Percentiles rank a stretch among this genome's conserved stretches.
These are phyloP conservation scores for Ichneumoninae sp. DNA, from an alignment of 2,888 invertebrate species.

Conservation along the genomic window DNA sequence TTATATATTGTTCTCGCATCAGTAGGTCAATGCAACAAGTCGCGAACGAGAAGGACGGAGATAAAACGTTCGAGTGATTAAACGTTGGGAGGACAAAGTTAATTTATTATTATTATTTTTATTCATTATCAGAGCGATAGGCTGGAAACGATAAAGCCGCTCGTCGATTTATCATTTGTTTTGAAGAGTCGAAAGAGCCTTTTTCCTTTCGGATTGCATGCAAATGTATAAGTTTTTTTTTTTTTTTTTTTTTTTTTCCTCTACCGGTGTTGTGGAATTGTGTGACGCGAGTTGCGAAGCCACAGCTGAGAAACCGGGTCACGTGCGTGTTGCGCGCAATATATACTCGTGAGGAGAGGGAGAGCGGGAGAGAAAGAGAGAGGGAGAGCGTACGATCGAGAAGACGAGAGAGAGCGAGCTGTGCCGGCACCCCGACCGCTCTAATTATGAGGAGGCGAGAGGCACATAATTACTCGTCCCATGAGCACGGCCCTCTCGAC, in stretches of 20 bases:
- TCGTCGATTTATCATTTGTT: conserved; percentile 5
- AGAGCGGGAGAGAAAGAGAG: conserved; percentile 18
- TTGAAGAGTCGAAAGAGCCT: neutral
- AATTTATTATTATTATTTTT: neutral
- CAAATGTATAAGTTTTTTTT: neutral
- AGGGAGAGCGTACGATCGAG: conserved; percentile 9
- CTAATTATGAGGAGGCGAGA: conserved; percentile 37
- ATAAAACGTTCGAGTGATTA: conserved; percentile 66
- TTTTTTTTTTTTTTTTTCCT: conserved; percentile 16
- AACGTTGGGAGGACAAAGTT: conserved; percentile 73
- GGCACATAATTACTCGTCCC: conserved; percentile 31
- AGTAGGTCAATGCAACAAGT: conserved; percentile 82
- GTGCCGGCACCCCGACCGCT: conserved; percentile 19
- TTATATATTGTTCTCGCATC: conserved; percentile 54
- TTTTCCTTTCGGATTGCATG: neutral
- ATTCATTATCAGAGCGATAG: neutral
- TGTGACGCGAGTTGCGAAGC: conserved; percentile 37
- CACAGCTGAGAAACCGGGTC: conserved; percentile 74
- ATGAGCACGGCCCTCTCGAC: conserved; percentile 24
- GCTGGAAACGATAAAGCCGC: neutral
- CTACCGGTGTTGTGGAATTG: conserved; percentile 4
- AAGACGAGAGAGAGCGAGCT: conserved; percentile 30
- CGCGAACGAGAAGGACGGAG: conserved; percentile 50
- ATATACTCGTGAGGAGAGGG: conserved; percentile 2
- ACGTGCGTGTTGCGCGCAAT: conserved; percentile 59